phyloP scores from a whole-genome alignment of 2,113 vertebrate species.

The Lates calcarifer region DNA sequence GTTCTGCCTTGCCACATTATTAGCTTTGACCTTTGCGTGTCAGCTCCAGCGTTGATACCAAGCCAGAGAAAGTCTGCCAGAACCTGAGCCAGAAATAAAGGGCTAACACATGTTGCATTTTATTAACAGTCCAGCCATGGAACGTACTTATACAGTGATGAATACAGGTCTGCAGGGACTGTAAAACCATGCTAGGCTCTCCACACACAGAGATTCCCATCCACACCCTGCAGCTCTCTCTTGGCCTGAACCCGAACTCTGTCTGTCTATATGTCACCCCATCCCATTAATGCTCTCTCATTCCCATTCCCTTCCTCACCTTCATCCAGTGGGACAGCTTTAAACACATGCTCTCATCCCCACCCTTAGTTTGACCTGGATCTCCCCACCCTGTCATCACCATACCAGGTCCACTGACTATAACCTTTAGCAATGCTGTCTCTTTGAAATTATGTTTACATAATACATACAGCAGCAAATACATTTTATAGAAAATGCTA shows the following conservation, averaged over 20 bases:
- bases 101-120: constrained; percentile 76
- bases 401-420: neutral
- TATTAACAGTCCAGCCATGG: constrained; percentile 54
- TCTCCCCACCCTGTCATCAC: constrained; percentile 1
- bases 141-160: constrained; percentile 44
- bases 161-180: constrained; percentile 61
- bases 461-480: neutral
- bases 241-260: constrained; percentile 27
- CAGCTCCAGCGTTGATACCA: constrained; percentile 43
- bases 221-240: constrained; percentile 46
- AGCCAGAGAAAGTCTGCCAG: constrained; percentile 67
- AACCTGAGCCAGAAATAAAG: constrained; percentile 76
- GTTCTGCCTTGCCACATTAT: constrained; percentile 67
- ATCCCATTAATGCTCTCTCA: constrained; percentile 18
- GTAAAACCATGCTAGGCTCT: constrained; percentile 53
- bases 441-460: neutral
- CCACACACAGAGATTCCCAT: constrained; percentile 21
- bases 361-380: constrained; percentile 38
- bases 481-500: neutral
- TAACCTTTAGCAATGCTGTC: neutral
- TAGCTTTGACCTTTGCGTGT: constrained; percentile 73
- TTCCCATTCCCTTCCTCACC: constrained; percentile 47
- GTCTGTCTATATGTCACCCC: constrained; percentile 20
- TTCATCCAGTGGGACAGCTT: constrained; percentile 17
- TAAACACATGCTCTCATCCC: constrained; percentile 25